Conservation (phyloP, 37 sponge, comb jelly and placozoan species). For the Spongilla lacustris region DNA sequence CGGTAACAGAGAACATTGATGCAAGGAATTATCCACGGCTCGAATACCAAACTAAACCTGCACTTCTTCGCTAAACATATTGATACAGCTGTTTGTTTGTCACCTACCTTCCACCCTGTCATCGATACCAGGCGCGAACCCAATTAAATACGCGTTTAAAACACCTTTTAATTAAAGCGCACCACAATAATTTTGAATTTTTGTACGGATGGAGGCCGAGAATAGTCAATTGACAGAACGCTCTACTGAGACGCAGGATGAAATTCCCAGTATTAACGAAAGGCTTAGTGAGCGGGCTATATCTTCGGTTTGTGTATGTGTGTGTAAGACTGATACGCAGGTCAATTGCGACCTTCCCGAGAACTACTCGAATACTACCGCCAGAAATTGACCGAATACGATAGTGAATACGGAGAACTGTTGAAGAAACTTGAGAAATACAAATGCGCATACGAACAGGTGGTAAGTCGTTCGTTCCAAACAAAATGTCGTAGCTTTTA, state of each 20-base stretch:
- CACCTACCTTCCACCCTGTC: too few species aligned
- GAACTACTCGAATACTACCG: conserved; percentile 97
- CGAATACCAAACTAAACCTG: too few species aligned
- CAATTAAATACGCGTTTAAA: too few species aligned
- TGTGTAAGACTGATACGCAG: not conserved
- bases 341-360: conserved; percentile 66
- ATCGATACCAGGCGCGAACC: too few species aligned
- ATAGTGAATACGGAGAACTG: conserved; percentile 85
- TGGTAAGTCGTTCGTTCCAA: conserved; percentile 42
- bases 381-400: conserved; percentile 95
- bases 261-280: not conserved
- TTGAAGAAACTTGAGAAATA: conserved; percentile 82
- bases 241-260: not conserved
- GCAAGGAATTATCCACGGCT: too few species aligned
- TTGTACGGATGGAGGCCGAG: not conserved
- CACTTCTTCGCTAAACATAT: too few species aligned
- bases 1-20: too few species aligned
- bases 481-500: not conserved
- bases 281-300: not conserved
- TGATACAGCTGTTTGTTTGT: too few species aligned
- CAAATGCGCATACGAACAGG: conserved; percentile 68
- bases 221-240: not conserved
- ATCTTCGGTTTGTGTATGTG: not conserved
- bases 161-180: not conserved
- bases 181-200: not conserved